Conservation (phyloP, 35 echinoderm and acorn worm species). For the Patiria miniata region DNA sequence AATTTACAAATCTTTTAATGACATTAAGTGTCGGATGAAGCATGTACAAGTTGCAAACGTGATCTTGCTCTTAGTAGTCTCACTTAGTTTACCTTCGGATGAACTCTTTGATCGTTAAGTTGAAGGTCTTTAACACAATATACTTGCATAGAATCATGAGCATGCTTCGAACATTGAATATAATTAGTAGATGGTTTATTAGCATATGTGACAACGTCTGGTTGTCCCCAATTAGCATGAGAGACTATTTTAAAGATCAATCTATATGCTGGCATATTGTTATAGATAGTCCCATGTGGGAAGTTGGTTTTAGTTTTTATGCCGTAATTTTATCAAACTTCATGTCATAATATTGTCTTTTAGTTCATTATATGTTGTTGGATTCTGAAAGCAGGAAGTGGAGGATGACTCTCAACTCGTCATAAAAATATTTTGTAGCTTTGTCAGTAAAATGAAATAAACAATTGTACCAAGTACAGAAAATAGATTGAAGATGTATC, state of each 20-base stretch:
- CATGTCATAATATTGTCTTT: conserved; percentile 15
- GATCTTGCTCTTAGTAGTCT: too few species aligned
- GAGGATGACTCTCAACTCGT: not conserved
- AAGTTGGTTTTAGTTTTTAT: not conserved
- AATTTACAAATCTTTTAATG: too few species aligned
- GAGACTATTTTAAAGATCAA: not conserved
- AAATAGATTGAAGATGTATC: not conserved
- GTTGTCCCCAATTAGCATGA: too few species aligned
- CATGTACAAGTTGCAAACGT: too few species aligned
- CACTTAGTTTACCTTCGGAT: too few species aligned
- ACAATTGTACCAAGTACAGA: not conserved
- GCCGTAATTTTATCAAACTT: not conserved
- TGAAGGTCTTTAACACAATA: too few species aligned
- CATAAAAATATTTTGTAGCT: conserved; percentile 7
- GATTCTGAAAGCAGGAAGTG: not conserved
- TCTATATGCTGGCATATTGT: conserved; percentile 6
- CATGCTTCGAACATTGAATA: too few species aligned
- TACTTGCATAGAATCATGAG: too few species aligned
- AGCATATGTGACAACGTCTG: too few species aligned
- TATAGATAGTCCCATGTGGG: conserved; percentile 1
- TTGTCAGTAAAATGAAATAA: conserved; percentile 19
- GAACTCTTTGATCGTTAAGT: too few species aligned
- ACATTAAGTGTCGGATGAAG: too few species aligned
- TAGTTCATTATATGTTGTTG: not conserved
- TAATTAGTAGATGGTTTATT: too few species aligned